Evolutionary conservation across 2,113 vertebrate species (phyloP).

Genomic region (Naja naja): DNA sequence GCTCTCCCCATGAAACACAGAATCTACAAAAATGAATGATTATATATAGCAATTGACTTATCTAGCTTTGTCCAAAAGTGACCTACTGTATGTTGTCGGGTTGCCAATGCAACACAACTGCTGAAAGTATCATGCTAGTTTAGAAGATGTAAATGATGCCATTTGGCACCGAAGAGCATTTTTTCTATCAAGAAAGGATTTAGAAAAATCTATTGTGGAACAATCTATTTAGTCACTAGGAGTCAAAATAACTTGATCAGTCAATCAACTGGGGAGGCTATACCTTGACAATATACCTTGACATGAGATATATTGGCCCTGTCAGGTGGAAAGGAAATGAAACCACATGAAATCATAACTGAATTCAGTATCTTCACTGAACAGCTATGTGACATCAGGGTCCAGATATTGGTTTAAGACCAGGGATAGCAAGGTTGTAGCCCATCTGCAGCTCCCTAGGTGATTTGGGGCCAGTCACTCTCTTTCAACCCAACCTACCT

Average conservation of each 20-base stretch:
- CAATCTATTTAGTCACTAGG: background rate
- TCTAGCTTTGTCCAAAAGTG: background rate
- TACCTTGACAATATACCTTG: background rate
- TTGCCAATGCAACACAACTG: background rate
- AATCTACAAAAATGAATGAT: background rate
- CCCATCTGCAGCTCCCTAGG: background rate
- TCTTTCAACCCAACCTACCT: background rate
- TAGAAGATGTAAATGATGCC: background rate
- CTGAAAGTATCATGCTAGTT: background rate
- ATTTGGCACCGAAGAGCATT: background rate
- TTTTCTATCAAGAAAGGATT: background rate
- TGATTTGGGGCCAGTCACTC: background rate
- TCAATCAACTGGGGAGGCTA: background rate
- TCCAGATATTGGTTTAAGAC: background rate
- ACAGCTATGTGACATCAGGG: too few relatives aligned
- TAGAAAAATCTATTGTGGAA: background rate
- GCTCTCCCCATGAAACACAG: background rate
- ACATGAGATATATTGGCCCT: background rate
- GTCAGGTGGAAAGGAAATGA: background rate
- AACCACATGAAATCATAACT: background rate
- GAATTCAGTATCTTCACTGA: background rate
- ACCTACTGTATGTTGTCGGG: background rate
- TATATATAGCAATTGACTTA: background rate
- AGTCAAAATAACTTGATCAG: background rate
- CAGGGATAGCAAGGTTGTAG: background rate